Evolutionary conservation across 2,888 invertebrate species (phyloP).

Genomic region (Ophraella communa): DNA sequence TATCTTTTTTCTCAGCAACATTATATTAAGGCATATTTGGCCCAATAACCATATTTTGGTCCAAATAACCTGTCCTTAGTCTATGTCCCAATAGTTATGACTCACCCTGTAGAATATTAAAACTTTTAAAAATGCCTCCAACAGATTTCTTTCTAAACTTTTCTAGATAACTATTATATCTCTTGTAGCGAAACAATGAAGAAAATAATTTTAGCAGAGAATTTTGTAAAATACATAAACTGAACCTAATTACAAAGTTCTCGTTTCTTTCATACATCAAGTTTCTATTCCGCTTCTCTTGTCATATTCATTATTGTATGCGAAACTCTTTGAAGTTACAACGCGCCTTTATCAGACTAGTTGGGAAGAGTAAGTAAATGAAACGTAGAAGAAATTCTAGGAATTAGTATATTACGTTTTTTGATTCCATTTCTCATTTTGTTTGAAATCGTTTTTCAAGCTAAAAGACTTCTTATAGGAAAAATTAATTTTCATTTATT

Average conservation of each 20-base stretch:
- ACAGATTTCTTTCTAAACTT: too few relatives aligned
- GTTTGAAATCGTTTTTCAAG: background rate
- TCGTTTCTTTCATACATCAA: constrained; percentile 4
- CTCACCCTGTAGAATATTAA: too few relatives aligned
- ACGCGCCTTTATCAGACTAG: constrained; percentile 9
- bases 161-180: background rate
- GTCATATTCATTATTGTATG: constrained; percentile 19
- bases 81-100: too few relatives aligned
- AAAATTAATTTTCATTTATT: too few relatives aligned
- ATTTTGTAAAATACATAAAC: constrained; percentile 15
- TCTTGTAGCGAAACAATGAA: constrained; percentile 3
- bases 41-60: too few relatives aligned
- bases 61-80: too few relatives aligned
- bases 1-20: too few relatives aligned
- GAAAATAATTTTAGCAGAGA: constrained; percentile 8
- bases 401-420: constrained; percentile 10
- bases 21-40: too few relatives aligned
- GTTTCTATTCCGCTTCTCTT: constrained; percentile 10
- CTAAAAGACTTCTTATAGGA: background rate
- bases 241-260: constrained; percentile 16
- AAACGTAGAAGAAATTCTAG: constrained; percentile 12
- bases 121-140: too few relatives aligned
- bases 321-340: constrained; percentile 17
- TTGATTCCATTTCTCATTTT: background rate
- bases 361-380: constrained; percentile 9